Evolutionary conservation across 1,140 invertebrate genomes (phyloP), one percentile per base, ranked within the genome.

Genomic region (Apis florea): DNA sequence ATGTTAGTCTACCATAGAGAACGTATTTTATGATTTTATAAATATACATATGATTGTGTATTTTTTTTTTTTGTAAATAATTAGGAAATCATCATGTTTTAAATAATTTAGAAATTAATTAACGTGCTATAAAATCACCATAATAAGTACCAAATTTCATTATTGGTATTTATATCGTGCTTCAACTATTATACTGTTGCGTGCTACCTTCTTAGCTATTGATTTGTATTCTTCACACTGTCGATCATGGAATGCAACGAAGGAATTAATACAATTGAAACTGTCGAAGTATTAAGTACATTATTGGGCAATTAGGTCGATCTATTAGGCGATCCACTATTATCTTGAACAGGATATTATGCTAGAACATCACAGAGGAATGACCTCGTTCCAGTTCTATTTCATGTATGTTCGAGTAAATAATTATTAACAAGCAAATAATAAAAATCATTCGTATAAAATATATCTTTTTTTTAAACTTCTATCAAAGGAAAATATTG

Each of bases 261-360:
- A 26, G 40, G n/a, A 53, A 61, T 49, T 47, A 74, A 61, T 15
- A n/a, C 17, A 49, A 40, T 56, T 40, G 31, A 31, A 24, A 21
- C 13, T 17, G 49, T 17, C 47, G 24, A 58, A 72, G 11, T 40
- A n/a, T 19, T n/a, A 15, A 40, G 8, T n/a, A 58, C 70, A 19
- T 64, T 75, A 64, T 66, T 64, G 59, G 49, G 6, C 26, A 75
- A 75, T 64, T n/a, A n/a, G 59, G 73, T 74, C 72, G 26, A 19
- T 61, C 19, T n/a, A 74, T 74, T 61, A 74, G 72, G 58, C 24
- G 58, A 74, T 74, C 24, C 58, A 10, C 47, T 74, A 74, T 74
- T 74, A 61, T 49, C 15, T 74, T 26, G 47, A 61, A 17, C 26
- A 59, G 40, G 24, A 5, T n/a, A 19, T 70, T 47, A 40, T n/a